Evolutionary conservation across 2,113 vertebrate species (phyloP).

Genomic region (Rissa tridactyla): DNA sequence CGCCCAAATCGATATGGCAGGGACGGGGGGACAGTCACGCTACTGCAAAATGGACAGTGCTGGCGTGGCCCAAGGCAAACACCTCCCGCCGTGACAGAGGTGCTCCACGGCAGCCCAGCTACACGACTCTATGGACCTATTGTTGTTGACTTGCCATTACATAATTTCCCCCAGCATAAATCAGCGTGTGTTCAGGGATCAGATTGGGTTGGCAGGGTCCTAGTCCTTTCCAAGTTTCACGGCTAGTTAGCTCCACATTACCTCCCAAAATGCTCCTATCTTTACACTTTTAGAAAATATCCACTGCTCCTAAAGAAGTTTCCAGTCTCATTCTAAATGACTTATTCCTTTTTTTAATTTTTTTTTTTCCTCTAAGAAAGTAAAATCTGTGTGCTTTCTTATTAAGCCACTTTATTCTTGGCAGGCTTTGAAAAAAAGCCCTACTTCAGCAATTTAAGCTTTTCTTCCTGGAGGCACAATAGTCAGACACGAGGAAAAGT

Average conservation of each 20-base stretch:
- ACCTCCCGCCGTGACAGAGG: not conserved
- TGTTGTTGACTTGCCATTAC: not conserved
- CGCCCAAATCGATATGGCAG: not conserved
- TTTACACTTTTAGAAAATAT: constrained; percentile 3
- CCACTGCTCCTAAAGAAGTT: constrained; percentile 7
- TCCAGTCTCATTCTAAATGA: constrained; percentile 22
- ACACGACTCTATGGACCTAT: not conserved
- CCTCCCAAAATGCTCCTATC: not conserved
- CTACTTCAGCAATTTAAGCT: constrained; percentile 67
- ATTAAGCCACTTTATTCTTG: constrained; percentile 77
- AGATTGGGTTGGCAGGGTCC: not conserved
- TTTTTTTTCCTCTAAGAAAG: constrained; percentile 12
- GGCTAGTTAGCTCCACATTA: not conserved
- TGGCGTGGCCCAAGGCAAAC: not conserved
- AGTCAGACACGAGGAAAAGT: constrained; percentile 76
- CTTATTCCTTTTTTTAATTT: not conserved
- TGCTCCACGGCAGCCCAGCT: not conserved
- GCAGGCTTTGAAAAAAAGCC: constrained; percentile 68
- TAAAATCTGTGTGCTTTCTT: constrained; percentile 59
- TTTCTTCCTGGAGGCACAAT: constrained; percentile 81
- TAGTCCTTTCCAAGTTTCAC: not conserved
- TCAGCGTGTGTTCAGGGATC: not conserved
- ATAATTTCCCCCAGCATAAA: not conserved
- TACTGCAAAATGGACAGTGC: not conserved
- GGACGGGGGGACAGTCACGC: accelerated